Percentiles rank a stretch among this genome's conserved stretches.
phyloP scores from a whole-genome alignment of 2,888 invertebrate genomes.

The Nemotelus nigrinus region DNA sequence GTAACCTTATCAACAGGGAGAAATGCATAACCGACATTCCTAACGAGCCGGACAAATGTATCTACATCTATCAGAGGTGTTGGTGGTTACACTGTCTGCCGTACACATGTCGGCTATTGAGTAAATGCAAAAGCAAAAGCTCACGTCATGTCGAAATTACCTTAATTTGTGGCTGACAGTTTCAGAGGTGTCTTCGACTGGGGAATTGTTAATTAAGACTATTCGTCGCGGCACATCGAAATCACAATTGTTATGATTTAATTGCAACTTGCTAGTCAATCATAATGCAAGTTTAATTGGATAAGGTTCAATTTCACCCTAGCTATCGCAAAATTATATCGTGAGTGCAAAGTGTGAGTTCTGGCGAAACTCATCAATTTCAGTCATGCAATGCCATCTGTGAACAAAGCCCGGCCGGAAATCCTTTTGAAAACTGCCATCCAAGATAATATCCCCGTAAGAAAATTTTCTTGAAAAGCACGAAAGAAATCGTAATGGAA shows the following conservation, averaged over 20 bases:
- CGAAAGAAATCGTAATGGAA: conserved; percentile 47
- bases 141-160: conserved; percentile 41
- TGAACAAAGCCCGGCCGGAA: conserved; percentile 46
- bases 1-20: conserved; percentile 42
- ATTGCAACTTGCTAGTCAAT: background rate
- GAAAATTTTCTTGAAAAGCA: conserved; percentile 55
- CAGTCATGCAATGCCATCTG: conserved; percentile 52
- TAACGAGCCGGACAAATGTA: conserved; percentile 26
- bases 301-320: too few relatives aligned
- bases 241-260: conserved; percentile 31
- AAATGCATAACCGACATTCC: conserved; percentile 38
- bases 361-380: background rate
- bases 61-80: conserved; percentile 33
- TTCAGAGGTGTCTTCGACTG: conserved; percentile 39
- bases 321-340: too few relatives aligned
- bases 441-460: conserved; percentile 46
- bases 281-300: too few relatives aligned
- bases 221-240: background rate
- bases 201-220: conserved; percentile 44
- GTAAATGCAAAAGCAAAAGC: conserved; percentile 37
- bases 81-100: conserved; percentile 30
- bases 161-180: conserved; percentile 39
- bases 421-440: conserved; percentile 50
- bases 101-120: conserved; percentile 13
- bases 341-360: too few relatives aligned